Evolutionary conservation across 2,113 vertebrate species (phyloP).

Genomic region (Willisornis vidua): DNA sequence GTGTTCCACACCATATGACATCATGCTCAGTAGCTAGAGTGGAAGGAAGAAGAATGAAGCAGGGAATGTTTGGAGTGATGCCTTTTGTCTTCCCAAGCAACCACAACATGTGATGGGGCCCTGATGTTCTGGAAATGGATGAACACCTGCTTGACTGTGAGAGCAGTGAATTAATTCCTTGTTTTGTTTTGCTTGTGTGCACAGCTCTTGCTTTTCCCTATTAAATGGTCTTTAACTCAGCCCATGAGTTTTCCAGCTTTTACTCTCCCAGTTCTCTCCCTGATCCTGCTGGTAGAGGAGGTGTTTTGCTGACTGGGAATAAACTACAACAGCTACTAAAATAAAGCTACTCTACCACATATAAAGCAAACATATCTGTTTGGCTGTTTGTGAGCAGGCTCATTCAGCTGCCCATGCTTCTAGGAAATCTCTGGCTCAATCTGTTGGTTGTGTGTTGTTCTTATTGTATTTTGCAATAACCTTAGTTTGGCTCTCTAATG

Average conservation of each 20-base stretch:
- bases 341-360: not conserved
- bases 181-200: not conserved
- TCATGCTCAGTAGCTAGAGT: not conserved
- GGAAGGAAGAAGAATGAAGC: not conserved
- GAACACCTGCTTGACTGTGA: not conserved
- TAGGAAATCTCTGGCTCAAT: not conserved
- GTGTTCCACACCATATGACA: not conserved
- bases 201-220: not conserved
- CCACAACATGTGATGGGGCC: accelerated
- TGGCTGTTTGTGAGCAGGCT: not conserved
- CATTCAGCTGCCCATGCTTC: not conserved
- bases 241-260: not conserved
- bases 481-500: not conserved
- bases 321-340: not conserved
- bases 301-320: not conserved
- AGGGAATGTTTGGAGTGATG: not conserved
- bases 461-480: not conserved
- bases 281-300: accelerated
- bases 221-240: not conserved
- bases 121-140: not conserved
- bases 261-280: not conserved
- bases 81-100: not conserved
- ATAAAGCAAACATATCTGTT: not conserved
- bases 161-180: not conserved
- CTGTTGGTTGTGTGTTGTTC: not conserved